Evolutionary conservation across 2,113 vertebrate genomes (phyloP).

Genomic region (Chlorocebus sabaeus): DNA sequence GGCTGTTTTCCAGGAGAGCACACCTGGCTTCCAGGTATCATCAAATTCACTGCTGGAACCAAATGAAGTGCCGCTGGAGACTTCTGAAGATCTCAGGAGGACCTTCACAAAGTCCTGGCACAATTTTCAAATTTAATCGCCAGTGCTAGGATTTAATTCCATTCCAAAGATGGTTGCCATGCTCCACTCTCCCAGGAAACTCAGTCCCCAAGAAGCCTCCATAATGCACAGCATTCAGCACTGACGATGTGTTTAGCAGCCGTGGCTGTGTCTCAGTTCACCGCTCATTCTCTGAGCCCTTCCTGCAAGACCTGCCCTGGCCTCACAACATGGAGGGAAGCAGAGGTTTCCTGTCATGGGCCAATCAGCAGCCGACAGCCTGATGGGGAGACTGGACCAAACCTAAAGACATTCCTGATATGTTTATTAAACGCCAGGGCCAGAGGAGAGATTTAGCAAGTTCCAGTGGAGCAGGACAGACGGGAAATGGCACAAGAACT

Average conservation of each 20-base stretch:
- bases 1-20: no score
- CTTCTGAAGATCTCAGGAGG: background rate
- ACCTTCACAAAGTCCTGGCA: background rate
- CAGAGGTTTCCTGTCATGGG: background rate
- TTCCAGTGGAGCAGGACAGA: background rate
- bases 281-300: background rate
- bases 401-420: no score
- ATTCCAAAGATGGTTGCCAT: background rate
- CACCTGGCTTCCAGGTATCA: background rate
- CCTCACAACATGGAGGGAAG: no score
- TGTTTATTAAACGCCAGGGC: background rate
- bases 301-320: background rate
- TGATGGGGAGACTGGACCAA: background rate
- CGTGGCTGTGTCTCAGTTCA: background rate
- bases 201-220: background rate
- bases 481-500: background rate
- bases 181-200: background rate
- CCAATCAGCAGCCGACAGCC: background rate
- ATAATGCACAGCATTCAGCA: background rate
- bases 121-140: background rate
- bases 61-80: background rate
- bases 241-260: background rate
- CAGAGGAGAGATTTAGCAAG: background rate
- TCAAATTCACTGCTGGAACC: background rate
- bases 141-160: background rate